Conservation (phyloP, 2,113 vertebrate genomes). For the Macaca nemestrina region DNA sequence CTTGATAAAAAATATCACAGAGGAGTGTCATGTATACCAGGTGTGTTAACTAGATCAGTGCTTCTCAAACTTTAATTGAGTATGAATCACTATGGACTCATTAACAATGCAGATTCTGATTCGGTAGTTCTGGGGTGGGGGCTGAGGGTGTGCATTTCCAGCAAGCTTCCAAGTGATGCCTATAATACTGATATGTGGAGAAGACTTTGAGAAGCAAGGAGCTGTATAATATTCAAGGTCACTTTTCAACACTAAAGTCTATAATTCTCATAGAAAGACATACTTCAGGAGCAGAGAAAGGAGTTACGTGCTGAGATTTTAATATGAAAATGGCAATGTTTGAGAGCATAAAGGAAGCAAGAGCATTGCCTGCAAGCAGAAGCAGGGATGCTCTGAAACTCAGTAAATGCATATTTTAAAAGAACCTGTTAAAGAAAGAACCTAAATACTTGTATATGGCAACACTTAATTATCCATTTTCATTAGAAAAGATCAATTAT, state of each 20-base stretch:
- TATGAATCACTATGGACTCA: not conserved
- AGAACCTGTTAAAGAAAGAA: not conserved
- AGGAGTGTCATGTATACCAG: not conserved
- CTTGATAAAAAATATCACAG: not conserved
- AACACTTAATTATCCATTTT: not conserved
- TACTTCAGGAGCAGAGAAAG: not conserved
- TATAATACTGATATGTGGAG: not conserved
- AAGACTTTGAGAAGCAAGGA: conserved; percentile 4
- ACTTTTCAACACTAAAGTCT: not conserved
- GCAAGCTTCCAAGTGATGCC: not conserved
- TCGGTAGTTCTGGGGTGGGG: not conserved
- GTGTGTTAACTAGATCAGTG: not conserved
- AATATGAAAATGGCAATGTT: not conserved
- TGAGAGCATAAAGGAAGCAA: not conserved
- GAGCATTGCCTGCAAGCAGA: not conserved
- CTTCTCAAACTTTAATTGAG: conserved; percentile 26
- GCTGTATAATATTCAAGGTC: not conserved
- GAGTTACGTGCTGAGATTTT: not conserved
- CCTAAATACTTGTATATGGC: not conserved
- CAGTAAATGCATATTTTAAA: not conserved
- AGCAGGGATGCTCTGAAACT: not conserved
- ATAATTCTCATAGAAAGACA: not conserved
- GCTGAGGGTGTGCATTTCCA: not conserved
- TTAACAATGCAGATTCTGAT: not conserved
- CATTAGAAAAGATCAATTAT: not conserved